Percentiles rank a stretch among this genome's conserved stretches.
These are phyloP conservation scores for Eueremaeus valkanovi DNA, from an alignment of 2,888 invertebrate species.

Conservation along the genomic window DNA sequence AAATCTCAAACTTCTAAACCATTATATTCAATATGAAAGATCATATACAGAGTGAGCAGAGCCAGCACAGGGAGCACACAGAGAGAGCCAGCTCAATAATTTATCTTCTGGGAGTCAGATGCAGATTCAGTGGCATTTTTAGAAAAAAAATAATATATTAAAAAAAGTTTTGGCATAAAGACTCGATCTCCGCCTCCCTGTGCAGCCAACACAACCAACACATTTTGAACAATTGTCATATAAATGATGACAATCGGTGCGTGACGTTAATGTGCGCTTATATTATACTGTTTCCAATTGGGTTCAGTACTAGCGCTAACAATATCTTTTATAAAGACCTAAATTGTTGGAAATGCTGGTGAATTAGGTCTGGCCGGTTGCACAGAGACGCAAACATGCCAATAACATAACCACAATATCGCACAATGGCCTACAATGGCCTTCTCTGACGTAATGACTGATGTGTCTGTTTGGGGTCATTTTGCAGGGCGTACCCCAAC, in stretches of 20 bases:
- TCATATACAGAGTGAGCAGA: background rate
- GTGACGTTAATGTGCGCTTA: constrained; percentile 17
- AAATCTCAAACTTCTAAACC: background rate
- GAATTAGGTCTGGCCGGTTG: constrained; percentile 24
- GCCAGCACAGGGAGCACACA: background rate
- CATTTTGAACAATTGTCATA: constrained; percentile 18
- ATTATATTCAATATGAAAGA: constrained; percentile 21
- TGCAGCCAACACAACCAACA: background rate
- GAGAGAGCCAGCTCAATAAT: background rate
- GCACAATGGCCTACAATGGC: constrained; percentile 9
- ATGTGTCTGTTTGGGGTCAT: background rate
- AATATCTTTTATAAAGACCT: constrained; percentile 11
- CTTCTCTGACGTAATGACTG: constrained; percentile 23
- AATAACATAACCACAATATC: constrained; percentile 23
- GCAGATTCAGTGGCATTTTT: constrained; percentile 13
- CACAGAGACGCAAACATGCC: constrained; percentile 25
- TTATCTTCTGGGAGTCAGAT: constrained; percentile 25
- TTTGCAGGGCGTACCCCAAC: background rate
- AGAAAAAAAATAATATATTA: background rate
- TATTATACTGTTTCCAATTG: constrained; percentile 1
- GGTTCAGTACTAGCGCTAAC: background rate
- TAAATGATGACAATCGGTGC: constrained; percentile 26
- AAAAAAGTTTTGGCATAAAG: constrained; percentile 4
- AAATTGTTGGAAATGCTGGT: constrained; percentile 10
- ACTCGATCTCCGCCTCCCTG: constrained; percentile 7